These are phyloP conservation scores for Drosophila paranaensis DNA, from an alignment of 2,888 invertebrate genomes.

Conservation along the genomic window DNA sequence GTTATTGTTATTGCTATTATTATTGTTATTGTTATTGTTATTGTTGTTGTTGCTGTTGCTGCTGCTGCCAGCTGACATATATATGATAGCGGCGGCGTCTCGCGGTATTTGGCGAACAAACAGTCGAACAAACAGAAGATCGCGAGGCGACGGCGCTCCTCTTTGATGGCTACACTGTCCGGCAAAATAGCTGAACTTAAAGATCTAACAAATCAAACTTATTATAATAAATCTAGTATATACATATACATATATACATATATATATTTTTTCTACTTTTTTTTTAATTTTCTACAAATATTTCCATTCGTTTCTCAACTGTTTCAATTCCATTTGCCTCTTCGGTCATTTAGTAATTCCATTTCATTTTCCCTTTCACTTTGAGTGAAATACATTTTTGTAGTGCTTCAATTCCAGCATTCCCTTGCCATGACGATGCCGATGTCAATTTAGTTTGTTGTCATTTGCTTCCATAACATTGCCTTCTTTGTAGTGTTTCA, in stretches of 20 bases:
- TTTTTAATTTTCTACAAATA: neutral
- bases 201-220: neutral
- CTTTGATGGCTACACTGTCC: conserved; percentile 49
- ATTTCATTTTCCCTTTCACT: neutral
- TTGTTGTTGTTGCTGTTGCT: conserved; percentile 23
- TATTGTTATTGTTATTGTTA: conserved; percentile 9
- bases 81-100: conserved; percentile 44
- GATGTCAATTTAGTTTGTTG: too few relatives aligned
- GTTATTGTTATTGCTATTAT: neutral
- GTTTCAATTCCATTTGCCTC: neutral
- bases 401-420: neutral
- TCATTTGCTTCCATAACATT: too few relatives aligned
- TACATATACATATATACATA: too few relatives aligned
- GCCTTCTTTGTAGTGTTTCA: neutral
- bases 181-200: conserved; percentile 1
- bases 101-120: conserved; percentile 60
- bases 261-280: too few relatives aligned
- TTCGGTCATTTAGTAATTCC: neutral
- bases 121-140: conserved; percentile 56
- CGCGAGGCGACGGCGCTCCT: conserved; percentile 34
- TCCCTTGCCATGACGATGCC: neutral
- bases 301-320: neutral
- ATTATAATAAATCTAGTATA: too few relatives aligned
- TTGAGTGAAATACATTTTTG: neutral
- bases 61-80: conserved; percentile 48